Percentiles rank a stretch among this genome's conserved stretches.
Conservation (phyloP, 2,888 invertebrate species). For the Diachrysia chrysitis region DNA sequence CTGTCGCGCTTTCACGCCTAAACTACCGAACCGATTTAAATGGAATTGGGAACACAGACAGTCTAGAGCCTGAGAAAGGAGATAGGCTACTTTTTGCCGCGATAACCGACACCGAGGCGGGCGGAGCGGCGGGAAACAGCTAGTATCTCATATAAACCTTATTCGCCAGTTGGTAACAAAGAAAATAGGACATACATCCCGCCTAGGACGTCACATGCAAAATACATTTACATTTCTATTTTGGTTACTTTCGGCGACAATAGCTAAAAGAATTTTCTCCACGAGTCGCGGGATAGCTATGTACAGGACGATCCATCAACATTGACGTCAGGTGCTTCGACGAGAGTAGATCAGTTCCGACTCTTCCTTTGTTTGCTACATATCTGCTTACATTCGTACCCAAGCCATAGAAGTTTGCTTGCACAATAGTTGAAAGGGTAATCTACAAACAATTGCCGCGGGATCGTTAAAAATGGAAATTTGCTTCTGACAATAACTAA, state of each 20-base stretch:
- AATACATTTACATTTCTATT: constrained; percentile 41
- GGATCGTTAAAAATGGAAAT: constrained; percentile 22
- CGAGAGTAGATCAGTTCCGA: constrained; percentile 55
- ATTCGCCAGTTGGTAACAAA: constrained; percentile 29
- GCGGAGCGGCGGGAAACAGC: no score
- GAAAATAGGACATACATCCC: constrained; percentile 48
- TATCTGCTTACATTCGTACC: constrained; percentile 19
- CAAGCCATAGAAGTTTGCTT: constrained; percentile 12
- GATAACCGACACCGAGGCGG: no score
- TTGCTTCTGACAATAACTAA: constrained; percentile 39
- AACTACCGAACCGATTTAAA: no score
- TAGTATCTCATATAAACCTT: no score
- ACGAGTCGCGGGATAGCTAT: constrained; percentile 10
- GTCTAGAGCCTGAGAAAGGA: no score
- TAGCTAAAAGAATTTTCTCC: constrained; percentile 43
- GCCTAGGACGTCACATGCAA: constrained; percentile 26
- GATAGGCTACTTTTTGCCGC: no score
- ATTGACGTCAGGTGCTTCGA: constrained; percentile 56
- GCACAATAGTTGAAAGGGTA: constrained; percentile 5
- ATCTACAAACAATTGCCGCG: constrained; percentile 5
- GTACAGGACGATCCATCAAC: constrained; percentile 58
- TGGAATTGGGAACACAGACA: no score
- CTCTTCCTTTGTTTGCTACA: constrained; percentile 40
- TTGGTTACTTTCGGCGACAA: constrained; percentile 41
- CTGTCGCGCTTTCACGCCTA: no score